These are phyloP conservation scores for Brachionus rotundiformis DNA, from an alignment of 1,140 invertebrate genomes.

Conservation along the genomic window DNA sequence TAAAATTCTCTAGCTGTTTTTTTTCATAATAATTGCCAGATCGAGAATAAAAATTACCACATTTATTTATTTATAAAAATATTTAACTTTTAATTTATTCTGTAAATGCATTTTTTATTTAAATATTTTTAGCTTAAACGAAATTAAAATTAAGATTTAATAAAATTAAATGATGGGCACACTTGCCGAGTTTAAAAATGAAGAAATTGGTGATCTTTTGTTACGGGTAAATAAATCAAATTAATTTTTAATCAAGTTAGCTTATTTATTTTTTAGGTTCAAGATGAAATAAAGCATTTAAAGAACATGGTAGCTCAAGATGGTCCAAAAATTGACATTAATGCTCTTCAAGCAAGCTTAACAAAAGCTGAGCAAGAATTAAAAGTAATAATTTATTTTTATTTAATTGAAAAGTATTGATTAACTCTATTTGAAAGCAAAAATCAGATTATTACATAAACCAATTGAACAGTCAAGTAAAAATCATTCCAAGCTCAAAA, in stretches of 20 bases:
- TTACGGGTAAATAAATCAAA: not conserved
- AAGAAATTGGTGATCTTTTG: slow-evolving; percentile 39
- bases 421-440: slow-evolving; percentile 26
- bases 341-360: slow-evolving; percentile 4
- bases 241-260: not conserved
- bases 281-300: slow-evolving; percentile 24
- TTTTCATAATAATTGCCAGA: not conserved
- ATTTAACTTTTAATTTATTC: not conserved
- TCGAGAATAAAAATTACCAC: not conserved
- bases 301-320: not conserved
- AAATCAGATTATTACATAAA: slow-evolving; percentile 48
- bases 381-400: slow-evolving; percentile 35
- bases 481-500: not conserved
- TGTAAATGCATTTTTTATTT: not conserved
- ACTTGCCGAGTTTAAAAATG: slow-evolving; percentile 28
- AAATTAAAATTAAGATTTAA: not conserved
- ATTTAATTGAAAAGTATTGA: not conserved
- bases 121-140: not conserved
- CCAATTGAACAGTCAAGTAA: slow-evolving; percentile 38
- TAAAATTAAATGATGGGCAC: not conserved
- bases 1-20: not conserved
- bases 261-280: not conserved
- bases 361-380: slow-evolving; percentile 45
- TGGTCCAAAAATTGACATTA: slow-evolving; percentile 27
- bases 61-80: not conserved